Percentiles rank a stretch among this genome's conserved stretches.
Conservation (phyloP, 2,113 vertebrate genomes). For the Microcebus ravelobensis region DNA sequence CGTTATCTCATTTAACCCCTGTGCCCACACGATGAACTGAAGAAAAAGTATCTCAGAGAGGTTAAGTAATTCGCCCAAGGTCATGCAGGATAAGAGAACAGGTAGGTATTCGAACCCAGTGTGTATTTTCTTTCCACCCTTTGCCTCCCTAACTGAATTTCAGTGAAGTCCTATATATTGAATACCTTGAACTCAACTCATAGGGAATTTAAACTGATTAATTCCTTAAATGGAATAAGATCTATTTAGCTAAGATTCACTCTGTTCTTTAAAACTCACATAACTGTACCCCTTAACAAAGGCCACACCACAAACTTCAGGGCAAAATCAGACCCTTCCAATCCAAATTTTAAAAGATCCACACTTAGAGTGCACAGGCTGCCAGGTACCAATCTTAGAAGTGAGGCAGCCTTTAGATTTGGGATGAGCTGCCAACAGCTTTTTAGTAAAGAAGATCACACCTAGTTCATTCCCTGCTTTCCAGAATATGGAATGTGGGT, state of each 20-base stretch:
- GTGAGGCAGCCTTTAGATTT: background rate
- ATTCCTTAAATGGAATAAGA: conserved; percentile 13
- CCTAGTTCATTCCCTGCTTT: background rate
- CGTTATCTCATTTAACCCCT: background rate
- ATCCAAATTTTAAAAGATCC: background rate
- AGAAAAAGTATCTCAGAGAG: background rate
- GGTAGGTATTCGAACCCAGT: background rate
- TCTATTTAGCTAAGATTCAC: conserved; percentile 30
- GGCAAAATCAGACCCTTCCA: background rate
- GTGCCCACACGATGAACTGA: background rate
- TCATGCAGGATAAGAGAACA: background rate
- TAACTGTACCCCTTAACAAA: conserved; percentile 22
- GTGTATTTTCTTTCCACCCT: background rate
- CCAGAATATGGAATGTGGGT: conserved; percentile 47
- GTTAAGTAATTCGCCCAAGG: background rate
- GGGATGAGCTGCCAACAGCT: background rate
- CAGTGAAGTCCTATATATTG: background rate
- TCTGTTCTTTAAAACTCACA: conserved; percentile 1
- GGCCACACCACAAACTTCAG: background rate
- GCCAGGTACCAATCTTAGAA: background rate
- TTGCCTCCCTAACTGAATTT: background rate
- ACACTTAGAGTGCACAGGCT: background rate
- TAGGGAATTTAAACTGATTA: background rate
- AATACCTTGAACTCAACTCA: background rate
- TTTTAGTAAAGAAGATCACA: background rate